phyloP scores from a whole-genome alignment of 2,888 invertebrate species.

The Pterobdella sp. region DNA sequence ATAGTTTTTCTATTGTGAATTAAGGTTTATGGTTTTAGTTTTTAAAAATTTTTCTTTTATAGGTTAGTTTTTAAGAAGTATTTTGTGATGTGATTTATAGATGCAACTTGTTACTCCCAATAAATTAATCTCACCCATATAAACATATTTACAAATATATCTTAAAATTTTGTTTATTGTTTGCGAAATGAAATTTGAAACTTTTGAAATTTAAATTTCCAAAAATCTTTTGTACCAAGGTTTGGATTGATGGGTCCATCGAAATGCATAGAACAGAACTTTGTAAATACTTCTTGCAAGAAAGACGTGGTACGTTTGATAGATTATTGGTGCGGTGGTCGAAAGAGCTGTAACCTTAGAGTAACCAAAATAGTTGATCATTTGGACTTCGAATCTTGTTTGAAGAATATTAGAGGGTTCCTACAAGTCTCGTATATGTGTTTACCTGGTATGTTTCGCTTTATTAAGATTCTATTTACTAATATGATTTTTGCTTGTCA shows the following conservation, averaged over 20 bases:
- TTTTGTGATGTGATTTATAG: too few species aligned
- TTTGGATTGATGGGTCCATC: background rate
- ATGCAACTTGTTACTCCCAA: background rate
- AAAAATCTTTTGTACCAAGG: too few species aligned
- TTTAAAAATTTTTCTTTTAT: background rate
- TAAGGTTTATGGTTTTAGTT: too few species aligned
- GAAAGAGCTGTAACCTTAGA: background rate
- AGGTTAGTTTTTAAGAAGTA: too few species aligned
- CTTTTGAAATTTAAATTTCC: too few species aligned
- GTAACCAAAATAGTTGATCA: constrained; percentile 2
- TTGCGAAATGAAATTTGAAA: too few species aligned
- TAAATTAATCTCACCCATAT: background rate
- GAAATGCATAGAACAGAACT: background rate
- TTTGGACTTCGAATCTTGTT: background rate
- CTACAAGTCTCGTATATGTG: background rate
- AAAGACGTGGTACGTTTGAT: background rate
- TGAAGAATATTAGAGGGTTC: background rate
- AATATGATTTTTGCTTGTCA: too few species aligned
- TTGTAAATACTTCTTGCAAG: background rate
- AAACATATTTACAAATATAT: background rate
- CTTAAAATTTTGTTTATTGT: background rate
- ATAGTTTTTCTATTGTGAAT: background rate
- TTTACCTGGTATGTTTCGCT: background rate
- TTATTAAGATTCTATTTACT: too few species aligned
- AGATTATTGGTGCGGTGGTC: background rate